phyloP scores from a whole-genome alignment of 2,797 vertebrate species.

The Oreonectes daqikongensis region DNA sequence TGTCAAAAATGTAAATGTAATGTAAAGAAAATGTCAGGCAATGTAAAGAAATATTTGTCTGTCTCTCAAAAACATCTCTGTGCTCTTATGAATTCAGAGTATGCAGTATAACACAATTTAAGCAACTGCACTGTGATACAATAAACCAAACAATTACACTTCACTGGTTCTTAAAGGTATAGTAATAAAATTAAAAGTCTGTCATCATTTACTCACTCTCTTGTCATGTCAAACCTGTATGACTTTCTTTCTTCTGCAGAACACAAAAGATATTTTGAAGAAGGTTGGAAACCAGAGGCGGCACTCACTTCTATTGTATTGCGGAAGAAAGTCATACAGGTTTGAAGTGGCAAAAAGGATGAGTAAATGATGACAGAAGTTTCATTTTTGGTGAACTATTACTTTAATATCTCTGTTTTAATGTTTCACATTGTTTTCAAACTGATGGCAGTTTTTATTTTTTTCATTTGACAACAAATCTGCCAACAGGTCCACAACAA shows the following conservation, averaged over 20 bases:
- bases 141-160: slow-evolving; percentile 10
- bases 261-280: no score
- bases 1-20: background rate
- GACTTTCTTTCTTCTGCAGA: no score
- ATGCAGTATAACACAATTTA: background rate
- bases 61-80: background rate
- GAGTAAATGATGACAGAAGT: no score
- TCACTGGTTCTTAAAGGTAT: background rate
- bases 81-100: background rate
- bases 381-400: no score
- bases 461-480: background rate
- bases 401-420: background rate
- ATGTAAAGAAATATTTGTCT: background rate
- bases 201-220: no score
- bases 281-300: no score
- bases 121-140: background rate
- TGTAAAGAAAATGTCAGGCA: no score
- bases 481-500: slow-evolving; percentile 24
- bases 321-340: no score
- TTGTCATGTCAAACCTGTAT: no score
- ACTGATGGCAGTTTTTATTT: background rate
- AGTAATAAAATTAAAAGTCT: no score
- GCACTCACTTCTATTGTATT: no score
- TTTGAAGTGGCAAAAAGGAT: no score
- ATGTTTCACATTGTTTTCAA: slow-evolving; percentile 9